Conservation (phyloP, 2,113 vertebrate genomes). For the Alligator sinensis region DNA sequence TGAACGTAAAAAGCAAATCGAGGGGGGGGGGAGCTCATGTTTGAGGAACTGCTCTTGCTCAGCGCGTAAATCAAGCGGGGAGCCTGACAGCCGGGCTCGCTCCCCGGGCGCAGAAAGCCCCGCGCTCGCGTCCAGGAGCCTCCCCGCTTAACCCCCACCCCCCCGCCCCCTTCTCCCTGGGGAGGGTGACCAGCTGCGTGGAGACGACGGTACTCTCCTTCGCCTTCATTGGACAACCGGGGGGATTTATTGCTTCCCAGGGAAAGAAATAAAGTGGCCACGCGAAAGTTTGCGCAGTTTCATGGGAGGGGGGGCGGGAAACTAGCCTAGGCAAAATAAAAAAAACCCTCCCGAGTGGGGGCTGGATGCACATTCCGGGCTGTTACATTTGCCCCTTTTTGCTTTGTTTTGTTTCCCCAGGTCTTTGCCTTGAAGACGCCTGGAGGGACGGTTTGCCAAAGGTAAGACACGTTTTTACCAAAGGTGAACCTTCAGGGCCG, state of each 20-base stretch:
- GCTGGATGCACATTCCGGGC: background rate
- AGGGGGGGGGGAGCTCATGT: background rate
- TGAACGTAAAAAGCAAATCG: conserved; percentile 39
- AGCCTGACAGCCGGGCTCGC: conserved; percentile 51
- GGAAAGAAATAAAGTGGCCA: conserved; percentile 34
- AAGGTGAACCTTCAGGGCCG: background rate
- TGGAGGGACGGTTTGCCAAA: conserved; percentile 39
- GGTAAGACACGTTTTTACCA: conserved; percentile 60
- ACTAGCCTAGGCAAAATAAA: background rate
- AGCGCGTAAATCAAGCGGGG: conserved; percentile 62
- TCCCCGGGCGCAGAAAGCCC: background rate
- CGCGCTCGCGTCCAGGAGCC: no score
- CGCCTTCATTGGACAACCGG: conserved; percentile 7
- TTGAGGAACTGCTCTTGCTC: conserved; percentile 67
- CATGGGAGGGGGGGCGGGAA: background rate
- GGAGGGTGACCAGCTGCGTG: conserved; percentile 50
- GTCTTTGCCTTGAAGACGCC: conserved; percentile 34
- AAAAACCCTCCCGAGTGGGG: background rate
- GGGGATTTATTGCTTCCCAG: conserved; percentile 37
- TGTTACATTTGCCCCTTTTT: background rate
- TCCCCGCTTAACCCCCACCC: background rate
- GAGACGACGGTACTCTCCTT: background rate
- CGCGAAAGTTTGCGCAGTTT: conserved; percentile 31
- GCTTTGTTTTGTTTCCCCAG: conserved; percentile 49
- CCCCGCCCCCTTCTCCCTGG: background rate